These are phyloP conservation scores for Eurystomus glaucurus DNA, from an alignment of 2,797 vertebrate species.

Conservation along the genomic window DNA sequence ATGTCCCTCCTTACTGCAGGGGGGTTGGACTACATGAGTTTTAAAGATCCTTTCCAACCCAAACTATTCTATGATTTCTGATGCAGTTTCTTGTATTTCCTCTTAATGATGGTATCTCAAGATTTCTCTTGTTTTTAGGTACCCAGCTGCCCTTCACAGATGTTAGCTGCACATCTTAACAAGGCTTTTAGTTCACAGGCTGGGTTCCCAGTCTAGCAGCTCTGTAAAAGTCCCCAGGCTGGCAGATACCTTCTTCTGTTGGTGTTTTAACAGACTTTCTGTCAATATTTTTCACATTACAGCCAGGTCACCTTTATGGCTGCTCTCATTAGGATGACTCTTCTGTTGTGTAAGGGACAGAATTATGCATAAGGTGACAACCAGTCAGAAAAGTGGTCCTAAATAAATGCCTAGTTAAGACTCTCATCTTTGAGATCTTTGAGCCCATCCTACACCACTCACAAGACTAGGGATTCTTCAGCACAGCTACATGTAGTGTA, in stretches of 20 bases:
- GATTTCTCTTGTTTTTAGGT: not conserved
- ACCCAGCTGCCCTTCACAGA: not conserved
- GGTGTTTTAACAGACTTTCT: not conserved
- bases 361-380: not conserved
- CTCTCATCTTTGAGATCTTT: not conserved
- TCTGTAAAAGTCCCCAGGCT: not conserved
- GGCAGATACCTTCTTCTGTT: not conserved
- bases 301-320: not conserved
- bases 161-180: not conserved
- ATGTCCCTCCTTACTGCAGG: not conserved
- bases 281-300: not conserved
- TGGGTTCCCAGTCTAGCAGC: not conserved
- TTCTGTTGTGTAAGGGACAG: not conserved
- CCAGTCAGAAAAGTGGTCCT: not conserved
- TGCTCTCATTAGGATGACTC: not conserved
- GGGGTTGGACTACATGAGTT: not conserved
- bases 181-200: not conserved
- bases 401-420: not conserved
- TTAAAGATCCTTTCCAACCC: not conserved
- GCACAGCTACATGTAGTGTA: not conserved
- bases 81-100: not conserved
- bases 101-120: not conserved
- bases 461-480: not conserved
- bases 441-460: not conserved
- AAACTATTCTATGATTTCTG: not conserved